Base-by-base conservation (phyloP, 2,113 vertebrate species). In the Gadus macrocephalus region DNA sequence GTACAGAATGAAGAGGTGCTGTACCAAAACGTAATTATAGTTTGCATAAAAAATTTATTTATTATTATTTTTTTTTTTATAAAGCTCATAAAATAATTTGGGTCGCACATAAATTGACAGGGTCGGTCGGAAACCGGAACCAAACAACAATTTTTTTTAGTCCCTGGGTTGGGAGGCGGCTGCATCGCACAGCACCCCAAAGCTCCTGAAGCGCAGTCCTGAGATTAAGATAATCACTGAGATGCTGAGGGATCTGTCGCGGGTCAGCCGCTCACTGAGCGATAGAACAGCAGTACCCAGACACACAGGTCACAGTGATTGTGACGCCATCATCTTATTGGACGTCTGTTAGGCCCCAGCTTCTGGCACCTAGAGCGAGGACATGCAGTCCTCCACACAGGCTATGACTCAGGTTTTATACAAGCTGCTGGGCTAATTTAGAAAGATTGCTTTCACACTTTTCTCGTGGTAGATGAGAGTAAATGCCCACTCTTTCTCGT, bases 341-440 rank as follows among this genome's bases (percentile, higher is more conserved):
- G 72, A 78, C 79, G 79, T 85, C 78, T 83, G 81, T 63, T 80
- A 69, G 69, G 58, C 70, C 14, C 0, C 64, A 68, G 74, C 75
- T 74, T 78, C 69, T 76, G 77, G 64, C 71, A 19, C 68, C 76
- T 61, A 5, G 19, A 82, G 78, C 76, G 42, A 7, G 9, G 71
- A 66, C 68, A 70, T 14, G 75, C 70, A 71, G 76, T 65, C 61
- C 71, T 65, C 61, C 71, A 76, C 77, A 31, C 70, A 80, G 79
- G 66, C 76, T 67, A 62, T 87, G 85, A 89, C 76, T 87, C 83
- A 81, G 75, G 79, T 83, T 70, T 17, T 78, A 62, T 71, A 69
- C 68, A 82, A 81, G 82, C 85, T 85, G 82, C 75, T 74, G 56
- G 31, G 63, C 65, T 71, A 14, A 9, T 49, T 49, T 49, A 9